Base-by-base conservation (phyloP, 2,797 vertebrate species). In the Sus cebifrons region DNA sequence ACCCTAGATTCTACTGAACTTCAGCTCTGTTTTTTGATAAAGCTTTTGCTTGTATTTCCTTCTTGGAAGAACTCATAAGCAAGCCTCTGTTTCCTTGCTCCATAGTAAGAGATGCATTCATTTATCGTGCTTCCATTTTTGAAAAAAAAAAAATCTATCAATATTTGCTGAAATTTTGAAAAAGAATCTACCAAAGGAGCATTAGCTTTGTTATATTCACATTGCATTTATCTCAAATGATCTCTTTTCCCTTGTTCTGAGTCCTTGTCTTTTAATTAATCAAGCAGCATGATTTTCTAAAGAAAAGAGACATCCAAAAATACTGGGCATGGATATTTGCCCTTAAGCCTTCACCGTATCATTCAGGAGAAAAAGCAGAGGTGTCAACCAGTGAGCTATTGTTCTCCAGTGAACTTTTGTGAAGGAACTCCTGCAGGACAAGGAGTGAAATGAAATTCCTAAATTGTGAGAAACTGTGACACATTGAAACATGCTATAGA, bases 221-320 rank as follows among this genome's bases (percentile, higher is more conserved):
- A 62, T 36, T 65, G 4, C 67, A 56, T 14, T 74, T 78, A 73
- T 73, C 64, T 96, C 67, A 49, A 52, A 82, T 78, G n/a, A 77
- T 25, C 7, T 3, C 74, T 44, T 32, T 4, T 40, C 11, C 62
- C n/a, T 87, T 93, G 18, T 7, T 75, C 18, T 86, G 73, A 86
- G 60, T 44, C 40, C 27, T 78, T 93, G 32, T 62, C 62, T n/a
- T 92, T 78, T 90, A 77, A 64, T 94, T 96, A 93, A 32, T 93
- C 23, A 96, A 82, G 21, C 74, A 27, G 14, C 25, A 74, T 18
- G 25, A 9, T 89, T 56, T 77, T 70, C 60, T 27, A 81, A 32
- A 67, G 20, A 93, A 91, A 97, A 58, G 14, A 13, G 17, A 95
- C 49, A 44, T 44, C 15, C 36, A 9, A 5, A 90, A 79, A 71